A percentile compares a stretch with the other conserved stretches of the same genome.
Evolutionary conservation across 1,140 invertebrate species (phyloP).

Genomic region (Diabrotica virgifera): DNA sequence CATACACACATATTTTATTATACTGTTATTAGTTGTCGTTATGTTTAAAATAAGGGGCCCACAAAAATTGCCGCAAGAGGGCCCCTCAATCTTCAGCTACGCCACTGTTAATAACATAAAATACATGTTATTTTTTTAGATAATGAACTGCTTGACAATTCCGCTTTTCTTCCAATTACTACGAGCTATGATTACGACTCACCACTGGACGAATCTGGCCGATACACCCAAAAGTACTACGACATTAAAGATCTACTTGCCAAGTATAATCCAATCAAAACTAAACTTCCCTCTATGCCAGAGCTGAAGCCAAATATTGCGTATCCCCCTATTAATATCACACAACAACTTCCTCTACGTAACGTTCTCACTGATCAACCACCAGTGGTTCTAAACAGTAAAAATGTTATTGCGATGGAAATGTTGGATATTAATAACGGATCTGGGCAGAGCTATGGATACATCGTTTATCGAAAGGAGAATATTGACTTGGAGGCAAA

Average conservation of each 20-base stretch:
- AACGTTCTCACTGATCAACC: conserved; percentile 39
- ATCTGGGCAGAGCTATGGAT: conserved; percentile 60
- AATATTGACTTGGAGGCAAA: conserved; percentile 34
- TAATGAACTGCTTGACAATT: conserved; percentile 25
- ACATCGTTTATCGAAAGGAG: conserved; percentile 52
- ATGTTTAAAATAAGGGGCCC: too few species aligned
- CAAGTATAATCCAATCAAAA: conserved; percentile 46
- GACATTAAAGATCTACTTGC: conserved; percentile 42
- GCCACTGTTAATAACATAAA: too few species aligned
- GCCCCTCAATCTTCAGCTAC: too few species aligned
- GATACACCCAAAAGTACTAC: conserved; percentile 51
- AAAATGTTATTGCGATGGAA: conserved; percentile 54
- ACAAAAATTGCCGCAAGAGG: too few species aligned
- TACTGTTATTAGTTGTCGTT: too few species aligned
- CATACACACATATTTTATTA: too few species aligned
- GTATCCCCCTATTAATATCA: conserved; percentile 39
- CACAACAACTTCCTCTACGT: conserved; percentile 37
- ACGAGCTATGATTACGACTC: conserved; percentile 61
- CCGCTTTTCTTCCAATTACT: conserved; percentile 50
- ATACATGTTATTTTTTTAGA: conserved; percentile 9
- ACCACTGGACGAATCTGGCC: conserved; percentile 52
- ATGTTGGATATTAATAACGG: conserved; percentile 54
- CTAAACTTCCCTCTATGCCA: conserved; percentile 46
- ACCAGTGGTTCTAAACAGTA: conserved; percentile 28
- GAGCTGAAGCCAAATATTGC: conserved; percentile 36